These are phyloP conservation scores for Eumacrocentrus americanus DNA, from an alignment of 2,888 invertebrate genomes.

Conservation along the genomic window DNA sequence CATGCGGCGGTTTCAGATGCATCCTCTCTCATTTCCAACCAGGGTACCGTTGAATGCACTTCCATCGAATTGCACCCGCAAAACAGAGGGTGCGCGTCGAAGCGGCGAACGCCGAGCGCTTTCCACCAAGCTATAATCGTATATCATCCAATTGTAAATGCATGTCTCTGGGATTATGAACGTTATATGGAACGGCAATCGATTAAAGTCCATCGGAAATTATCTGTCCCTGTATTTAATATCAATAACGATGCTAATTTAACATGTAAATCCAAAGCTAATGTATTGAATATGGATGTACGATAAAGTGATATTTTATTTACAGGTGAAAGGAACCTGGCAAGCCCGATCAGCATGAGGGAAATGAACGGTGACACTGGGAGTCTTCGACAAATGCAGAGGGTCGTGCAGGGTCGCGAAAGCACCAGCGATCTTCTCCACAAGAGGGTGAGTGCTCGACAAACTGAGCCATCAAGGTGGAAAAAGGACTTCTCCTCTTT, in stretches of 20 bases:
- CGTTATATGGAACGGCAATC: background rate
- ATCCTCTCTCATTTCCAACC: constrained; percentile 14
- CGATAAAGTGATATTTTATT: constrained; percentile 2
- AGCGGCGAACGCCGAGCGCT: constrained; percentile 7
- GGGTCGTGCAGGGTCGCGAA: constrained; percentile 39
- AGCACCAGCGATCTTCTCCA: constrained; percentile 48
- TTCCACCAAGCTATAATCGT: constrained; percentile 2
- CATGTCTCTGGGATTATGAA: background rate
- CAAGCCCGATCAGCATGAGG: constrained; percentile 44
- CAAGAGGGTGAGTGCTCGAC: constrained; percentile 52
- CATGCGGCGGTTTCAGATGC: constrained; percentile 20
- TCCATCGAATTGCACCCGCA: constrained; percentile 29
- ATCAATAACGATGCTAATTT: too few species aligned
- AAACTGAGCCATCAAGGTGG: background rate
- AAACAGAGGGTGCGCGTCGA: constrained; percentile 29
- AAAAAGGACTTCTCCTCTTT: background rate
- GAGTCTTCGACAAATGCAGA: constrained; percentile 40
- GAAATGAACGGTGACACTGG: constrained; percentile 44
- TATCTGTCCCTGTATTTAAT: background rate
- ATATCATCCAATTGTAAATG: constrained; percentile 7
- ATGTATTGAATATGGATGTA: too few species aligned
- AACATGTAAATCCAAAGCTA: too few species aligned
- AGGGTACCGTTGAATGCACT: constrained; percentile 1
- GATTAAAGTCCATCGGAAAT: background rate
- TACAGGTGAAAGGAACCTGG: constrained; percentile 46